A percentile compares a stretch with the other conserved stretches of the same genome.
These are phyloP conservation scores for Andrena marginata DNA, from an alignment of 2,888 invertebrate genomes.

Conservation along the genomic window DNA sequence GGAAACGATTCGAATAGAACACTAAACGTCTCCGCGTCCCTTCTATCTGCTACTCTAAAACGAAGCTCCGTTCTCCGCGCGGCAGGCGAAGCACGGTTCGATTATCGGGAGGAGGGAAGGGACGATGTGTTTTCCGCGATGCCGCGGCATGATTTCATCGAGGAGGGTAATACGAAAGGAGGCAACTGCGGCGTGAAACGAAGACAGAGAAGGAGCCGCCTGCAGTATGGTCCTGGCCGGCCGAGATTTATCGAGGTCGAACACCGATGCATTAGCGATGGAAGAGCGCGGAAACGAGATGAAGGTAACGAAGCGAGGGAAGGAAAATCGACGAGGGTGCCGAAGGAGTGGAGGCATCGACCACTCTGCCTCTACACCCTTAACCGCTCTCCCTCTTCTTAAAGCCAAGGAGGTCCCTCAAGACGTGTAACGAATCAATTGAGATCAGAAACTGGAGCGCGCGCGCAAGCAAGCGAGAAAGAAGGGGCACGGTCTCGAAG, in stretches of 20 bases:
- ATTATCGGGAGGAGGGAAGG: neutral
- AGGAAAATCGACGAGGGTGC: constrained; percentile 72
- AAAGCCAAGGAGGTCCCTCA: constrained; percentile 46
- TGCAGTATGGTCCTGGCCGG: constrained; percentile 65
- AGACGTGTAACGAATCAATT: constrained; percentile 81
- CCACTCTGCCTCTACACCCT: constrained; percentile 48
- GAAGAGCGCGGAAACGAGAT: constrained; percentile 76
- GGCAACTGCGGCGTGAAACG: constrained; percentile 46
- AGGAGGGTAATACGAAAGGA: constrained; percentile 64
- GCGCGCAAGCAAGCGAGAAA: constrained; percentile 4
- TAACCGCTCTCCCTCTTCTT: constrained; percentile 58
- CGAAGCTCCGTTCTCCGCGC: too few relatives aligned
- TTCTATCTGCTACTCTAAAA: neutral
- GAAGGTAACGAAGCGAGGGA: constrained; percentile 78
- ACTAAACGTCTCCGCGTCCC: neutral
- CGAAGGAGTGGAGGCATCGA: constrained; percentile 54
- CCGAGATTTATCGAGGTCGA: constrained; percentile 78
- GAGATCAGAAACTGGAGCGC: constrained; percentile 69
- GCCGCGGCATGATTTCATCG: constrained; percentile 77
- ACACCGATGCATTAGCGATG: constrained; percentile 79
- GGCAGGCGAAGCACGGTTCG: neutral
- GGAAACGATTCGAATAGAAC: neutral
- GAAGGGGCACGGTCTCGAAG: constrained; percentile 18
- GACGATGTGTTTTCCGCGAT: constrained; percentile 26
- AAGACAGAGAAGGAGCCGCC: constrained; percentile 26